These are phyloP conservation scores for Hoplodrina blanda DNA, from an alignment of 2,888 invertebrate species.

Conservation along the genomic window DNA sequence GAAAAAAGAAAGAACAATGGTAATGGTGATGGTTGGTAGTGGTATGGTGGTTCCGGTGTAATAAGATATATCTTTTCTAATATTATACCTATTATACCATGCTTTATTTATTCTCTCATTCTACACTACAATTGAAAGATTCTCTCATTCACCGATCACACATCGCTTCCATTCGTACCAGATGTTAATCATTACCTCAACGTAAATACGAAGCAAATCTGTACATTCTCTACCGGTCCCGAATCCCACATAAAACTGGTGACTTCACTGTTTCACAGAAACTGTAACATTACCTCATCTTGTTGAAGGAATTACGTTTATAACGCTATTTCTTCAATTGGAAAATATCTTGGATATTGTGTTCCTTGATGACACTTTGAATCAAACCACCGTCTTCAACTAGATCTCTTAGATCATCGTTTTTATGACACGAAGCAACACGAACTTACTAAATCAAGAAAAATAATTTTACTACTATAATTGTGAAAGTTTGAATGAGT, in stretches of 20 bases:
- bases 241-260: slow-evolving; percentile 40
- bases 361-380: slow-evolving; percentile 20
- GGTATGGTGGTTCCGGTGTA: too few species aligned
- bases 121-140: neutral
- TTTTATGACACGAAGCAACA: too few species aligned
- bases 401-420: neutral
- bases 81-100: too few species aligned
- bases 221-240: slow-evolving; percentile 28
- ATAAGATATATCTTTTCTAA: too few species aligned
- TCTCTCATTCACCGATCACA: neutral
- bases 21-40: too few species aligned
- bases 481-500: too few species aligned
- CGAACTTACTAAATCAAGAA: too few species aligned
- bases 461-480: too few species aligned
- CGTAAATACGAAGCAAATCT: slow-evolving; percentile 25
- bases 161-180: neutral
- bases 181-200: slow-evolving; percentile 6
- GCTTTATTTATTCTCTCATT: too few species aligned
- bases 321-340: slow-evolving; percentile 44
- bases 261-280: slow-evolving; percentile 50
- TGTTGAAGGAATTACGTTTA: slow-evolving; percentile 48
- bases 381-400: neutral
- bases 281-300: slow-evolving; percentile 45
- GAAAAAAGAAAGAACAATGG: too few species aligned
- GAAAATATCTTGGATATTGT: slow-evolving; percentile 31